phyloP scores from a whole-genome alignment of 2,888 invertebrate genomes.

The Plagiodera versicolora region DNA sequence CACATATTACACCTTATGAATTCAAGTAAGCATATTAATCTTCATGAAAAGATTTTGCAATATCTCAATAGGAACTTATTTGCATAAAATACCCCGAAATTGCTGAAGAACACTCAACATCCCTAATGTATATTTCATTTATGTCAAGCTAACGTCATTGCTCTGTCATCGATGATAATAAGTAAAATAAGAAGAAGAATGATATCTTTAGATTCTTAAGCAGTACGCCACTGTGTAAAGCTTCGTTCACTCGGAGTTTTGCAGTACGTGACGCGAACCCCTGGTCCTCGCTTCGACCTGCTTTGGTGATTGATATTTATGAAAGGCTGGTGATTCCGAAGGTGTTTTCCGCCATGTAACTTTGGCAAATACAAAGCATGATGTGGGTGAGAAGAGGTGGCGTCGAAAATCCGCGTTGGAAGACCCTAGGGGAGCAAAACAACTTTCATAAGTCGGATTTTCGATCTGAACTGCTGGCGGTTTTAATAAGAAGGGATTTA shows the following conservation, averaged over 20 bases:
- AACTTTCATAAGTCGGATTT: slow-evolving; percentile 34
- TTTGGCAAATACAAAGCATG: slow-evolving; percentile 43
- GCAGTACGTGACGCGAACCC: neutral
- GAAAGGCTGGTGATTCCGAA: slow-evolving; percentile 52
- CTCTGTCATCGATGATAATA: too few species aligned
- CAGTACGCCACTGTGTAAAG: neutral
- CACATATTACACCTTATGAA: too few species aligned
- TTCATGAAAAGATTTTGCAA: too few species aligned
- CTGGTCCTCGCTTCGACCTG: neutral
- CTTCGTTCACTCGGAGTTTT: neutral
- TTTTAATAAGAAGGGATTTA: slow-evolving; percentile 28
- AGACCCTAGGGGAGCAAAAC: slow-evolving; percentile 25
- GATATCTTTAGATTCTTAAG: too few species aligned
- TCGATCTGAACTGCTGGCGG: slow-evolving; percentile 7
- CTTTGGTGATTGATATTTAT: slow-evolving; percentile 54
- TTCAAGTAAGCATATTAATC: too few species aligned
- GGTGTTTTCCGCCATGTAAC: slow-evolving; percentile 46
- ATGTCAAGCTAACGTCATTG: too few species aligned
- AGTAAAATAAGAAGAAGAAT: too few species aligned
- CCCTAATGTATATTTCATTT: too few species aligned
- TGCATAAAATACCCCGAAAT: too few species aligned
- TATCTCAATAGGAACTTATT: too few species aligned
- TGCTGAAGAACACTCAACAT: too few species aligned
- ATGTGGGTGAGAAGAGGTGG: slow-evolving; percentile 34
- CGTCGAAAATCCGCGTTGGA: slow-evolving; percentile 31